These are phyloP conservation scores for Aplodontia rufa DNA, from an alignment of 2,113 vertebrate genomes.

Conservation along the genomic window DNA sequence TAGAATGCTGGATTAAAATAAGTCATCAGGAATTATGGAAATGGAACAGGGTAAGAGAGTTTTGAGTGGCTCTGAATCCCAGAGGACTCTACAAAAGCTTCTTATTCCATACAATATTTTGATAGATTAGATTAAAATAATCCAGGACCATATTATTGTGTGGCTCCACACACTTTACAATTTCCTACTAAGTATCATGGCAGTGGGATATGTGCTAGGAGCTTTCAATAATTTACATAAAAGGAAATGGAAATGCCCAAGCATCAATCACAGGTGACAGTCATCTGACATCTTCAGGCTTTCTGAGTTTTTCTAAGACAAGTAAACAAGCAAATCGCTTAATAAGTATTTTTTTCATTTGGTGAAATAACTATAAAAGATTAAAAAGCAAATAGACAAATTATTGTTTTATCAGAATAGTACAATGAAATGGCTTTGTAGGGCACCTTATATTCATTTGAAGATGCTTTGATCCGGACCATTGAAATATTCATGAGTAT, in stretches of 20 bases:
- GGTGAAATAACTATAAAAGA: background rate
- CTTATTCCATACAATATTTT: background rate
- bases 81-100: background rate
- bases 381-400: background rate
- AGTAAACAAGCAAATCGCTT: background rate
- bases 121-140: background rate
- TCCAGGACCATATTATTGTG: background rate
- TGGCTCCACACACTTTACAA: background rate
- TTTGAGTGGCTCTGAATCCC: background rate
- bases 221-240: background rate
- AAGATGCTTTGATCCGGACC: background rate
- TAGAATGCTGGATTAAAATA: background rate
- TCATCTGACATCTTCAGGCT: background rate
- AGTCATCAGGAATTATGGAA: background rate
- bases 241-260: background rate
- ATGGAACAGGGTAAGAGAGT: background rate
- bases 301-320: constrained; percentile 16
- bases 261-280: background rate
- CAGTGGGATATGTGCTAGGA: background rate
- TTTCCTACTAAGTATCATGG: background rate
- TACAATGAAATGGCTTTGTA: background rate
- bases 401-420: background rate
- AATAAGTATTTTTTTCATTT: background rate
- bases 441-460: background rate
- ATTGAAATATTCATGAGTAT: background rate